Evolutionary conservation across 2,888 invertebrate species (phyloP).

Genomic region (Brachyopa scutellaris): DNA sequence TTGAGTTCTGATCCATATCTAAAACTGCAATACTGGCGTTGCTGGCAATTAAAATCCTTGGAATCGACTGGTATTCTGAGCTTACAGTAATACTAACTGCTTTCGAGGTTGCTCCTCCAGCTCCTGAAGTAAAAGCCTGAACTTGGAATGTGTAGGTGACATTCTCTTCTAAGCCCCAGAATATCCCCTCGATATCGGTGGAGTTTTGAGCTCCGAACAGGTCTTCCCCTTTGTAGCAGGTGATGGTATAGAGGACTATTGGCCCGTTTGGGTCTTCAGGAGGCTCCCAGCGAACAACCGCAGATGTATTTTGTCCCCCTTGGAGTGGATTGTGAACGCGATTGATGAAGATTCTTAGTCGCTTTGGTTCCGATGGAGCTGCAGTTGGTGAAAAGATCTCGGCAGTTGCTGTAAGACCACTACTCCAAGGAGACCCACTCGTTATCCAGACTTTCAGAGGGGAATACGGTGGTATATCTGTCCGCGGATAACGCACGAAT

Average conservation of each 20-base stretch:
- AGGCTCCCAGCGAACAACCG: constrained; percentile 90
- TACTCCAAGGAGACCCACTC: constrained; percentile 93
- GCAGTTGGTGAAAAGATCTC: constrained; percentile 90
- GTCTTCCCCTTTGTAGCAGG: constrained; percentile 85
- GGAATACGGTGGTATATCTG: constrained; percentile 85
- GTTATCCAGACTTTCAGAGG: constrained; percentile 88
- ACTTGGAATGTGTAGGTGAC: constrained; percentile 88
- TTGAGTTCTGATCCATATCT: constrained; percentile 88
- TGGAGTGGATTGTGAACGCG: constrained; percentile 80
- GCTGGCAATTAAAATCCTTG: constrained; percentile 89
- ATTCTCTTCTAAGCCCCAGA: constrained; percentile 84
- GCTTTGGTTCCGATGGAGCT: constrained; percentile 88
- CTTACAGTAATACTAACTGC: constrained; percentile 84
- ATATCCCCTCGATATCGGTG: constrained; percentile 81
- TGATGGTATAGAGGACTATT: constrained; percentile 85
- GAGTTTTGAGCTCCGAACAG: constrained; percentile 82
- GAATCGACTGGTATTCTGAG: constrained; percentile 90
- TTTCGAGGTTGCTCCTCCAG: constrained; percentile 88
- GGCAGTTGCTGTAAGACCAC: constrained; percentile 85
- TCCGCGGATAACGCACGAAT: constrained; percentile 82
- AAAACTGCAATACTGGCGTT: constrained; percentile 88
- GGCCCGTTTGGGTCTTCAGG: constrained; percentile 89
- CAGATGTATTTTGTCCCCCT: constrained; percentile 81
- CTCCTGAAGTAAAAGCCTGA: constrained; percentile 90
- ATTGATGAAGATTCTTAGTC: constrained; percentile 88